A percentile compares a stretch with the other conserved stretches of the same genome.
These are phyloP conservation scores for Pluvianellus socialis DNA, from an alignment of 2,113 vertebrate genomes.

Conservation along the genomic window DNA sequence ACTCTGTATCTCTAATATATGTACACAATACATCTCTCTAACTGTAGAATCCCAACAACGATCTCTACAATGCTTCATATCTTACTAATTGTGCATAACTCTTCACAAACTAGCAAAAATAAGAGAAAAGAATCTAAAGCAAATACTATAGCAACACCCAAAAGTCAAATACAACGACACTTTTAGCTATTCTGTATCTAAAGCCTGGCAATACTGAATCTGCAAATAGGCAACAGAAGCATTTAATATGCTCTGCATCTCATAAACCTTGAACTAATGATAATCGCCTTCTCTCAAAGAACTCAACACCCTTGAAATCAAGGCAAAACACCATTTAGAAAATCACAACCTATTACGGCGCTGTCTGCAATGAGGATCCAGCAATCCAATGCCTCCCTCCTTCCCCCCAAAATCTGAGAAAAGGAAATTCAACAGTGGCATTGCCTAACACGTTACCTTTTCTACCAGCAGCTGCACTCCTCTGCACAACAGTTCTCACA, in stretches of 20 bases:
- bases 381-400: neutral
- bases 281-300: neutral
- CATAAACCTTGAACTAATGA: neutral
- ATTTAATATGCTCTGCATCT: neutral
- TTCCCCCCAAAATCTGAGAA: neutral
- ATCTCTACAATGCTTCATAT: neutral
- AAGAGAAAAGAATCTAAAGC: neutral
- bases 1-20: too few species aligned
- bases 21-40: too few species aligned
- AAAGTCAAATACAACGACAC: neutral
- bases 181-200: neutral
- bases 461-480: neutral
- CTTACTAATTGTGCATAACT: neutral
- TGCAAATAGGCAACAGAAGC: neutral
- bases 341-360: neutral
- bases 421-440: neutral
- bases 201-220: neutral
- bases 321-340: neutral
- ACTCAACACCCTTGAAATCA: neutral
- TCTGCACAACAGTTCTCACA: neutral
- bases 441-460: fast-evolving
- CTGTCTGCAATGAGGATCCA: neutral
- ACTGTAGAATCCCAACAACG: neutral
- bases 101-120: neutral
- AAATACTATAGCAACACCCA: neutral